Base-by-base conservation (phyloP, 2,113 vertebrate species). In the Rana temporaria region DNA sequence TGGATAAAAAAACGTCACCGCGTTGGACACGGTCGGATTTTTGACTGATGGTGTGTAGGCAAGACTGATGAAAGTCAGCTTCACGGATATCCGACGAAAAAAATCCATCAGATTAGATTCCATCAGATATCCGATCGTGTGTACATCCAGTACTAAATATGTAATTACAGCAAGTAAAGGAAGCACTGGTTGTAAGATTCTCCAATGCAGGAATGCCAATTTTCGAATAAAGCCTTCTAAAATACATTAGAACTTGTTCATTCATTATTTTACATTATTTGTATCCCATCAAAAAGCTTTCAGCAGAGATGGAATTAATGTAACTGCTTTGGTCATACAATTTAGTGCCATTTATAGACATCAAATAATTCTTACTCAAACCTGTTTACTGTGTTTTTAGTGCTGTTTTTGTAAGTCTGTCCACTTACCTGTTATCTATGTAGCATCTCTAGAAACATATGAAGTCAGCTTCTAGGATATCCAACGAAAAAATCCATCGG, bases 281-380 rank as follows among this genome's bases (percentile, higher is more conserved):
- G 15, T 66, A 81, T 69, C 87, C 55, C 34, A 18, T 76, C 86
- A 88, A 86, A 91, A 90, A 89, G 87, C 87, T 89, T 89, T 87
- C 85, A 87, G 84, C 88, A 90, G 88, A 88, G 24, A 30, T 84
- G 86, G 85, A 89, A 88, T 89, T 87, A 85, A 86, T 87, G 84
- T 55, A 84, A 84, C 85, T 34, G 78, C 84, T 90, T 82, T 81
- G 87, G 82, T 88, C 84, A 87, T 85, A 82, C 78, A 85, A 34
- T 87, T 85, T 87, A 85, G 81, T 52, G 77, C 79, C 84, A 88
- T 87, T 86, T 89, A 81, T 85, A 6, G 77, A 72, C 84, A 85
- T 85, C 90, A 89, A 89, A 86, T 85, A 90, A 87, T 71, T 86
- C 74, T 75, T 73, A 24, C 6, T 59, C 3, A 34, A 57, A 3